A percentile compares a stretch with the other conserved stretches of the same genome.
Evolutionary conservation across 2,113 vertebrate genomes (phyloP).

Genomic region (Abramis brama): DNA sequence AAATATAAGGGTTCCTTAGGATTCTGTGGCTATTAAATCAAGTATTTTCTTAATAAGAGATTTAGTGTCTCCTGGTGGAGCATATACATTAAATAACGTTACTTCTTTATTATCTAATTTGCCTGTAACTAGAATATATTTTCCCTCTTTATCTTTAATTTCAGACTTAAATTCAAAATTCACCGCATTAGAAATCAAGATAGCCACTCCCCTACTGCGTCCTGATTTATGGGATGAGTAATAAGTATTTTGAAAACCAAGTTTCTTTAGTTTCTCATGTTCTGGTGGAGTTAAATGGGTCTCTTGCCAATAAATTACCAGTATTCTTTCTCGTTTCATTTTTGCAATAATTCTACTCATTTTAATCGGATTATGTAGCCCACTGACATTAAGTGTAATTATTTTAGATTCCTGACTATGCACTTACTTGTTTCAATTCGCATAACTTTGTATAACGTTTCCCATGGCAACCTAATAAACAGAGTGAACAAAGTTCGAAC

Average conservation of each 20-base stretch:
- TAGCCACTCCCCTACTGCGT: background rate
- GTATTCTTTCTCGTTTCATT: background rate
- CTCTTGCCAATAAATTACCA: conserved; percentile 4
- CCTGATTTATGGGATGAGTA: background rate
- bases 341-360: background rate
- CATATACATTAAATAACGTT: background rate
- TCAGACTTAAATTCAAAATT: background rate
- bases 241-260: background rate
- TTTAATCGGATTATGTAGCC: background rate
- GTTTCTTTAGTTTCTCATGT: background rate
- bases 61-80: background rate
- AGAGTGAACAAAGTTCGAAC: background rate
- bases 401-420: background rate
- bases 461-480: background rate
- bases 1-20: background rate
- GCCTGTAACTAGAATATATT: too few relatives aligned
- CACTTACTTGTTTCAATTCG: background rate
- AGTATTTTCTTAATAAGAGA: background rate
- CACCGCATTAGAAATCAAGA: background rate
- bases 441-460: background rate
- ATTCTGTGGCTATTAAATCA: background rate
- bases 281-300: background rate
- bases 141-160: background rate
- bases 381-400: background rate
- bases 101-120: background rate